Evolutionary conservation across 2,888 invertebrate genomes (phyloP), one percentile per base, ranked within the genome.

Genomic region (Brenthis ino): DNA sequence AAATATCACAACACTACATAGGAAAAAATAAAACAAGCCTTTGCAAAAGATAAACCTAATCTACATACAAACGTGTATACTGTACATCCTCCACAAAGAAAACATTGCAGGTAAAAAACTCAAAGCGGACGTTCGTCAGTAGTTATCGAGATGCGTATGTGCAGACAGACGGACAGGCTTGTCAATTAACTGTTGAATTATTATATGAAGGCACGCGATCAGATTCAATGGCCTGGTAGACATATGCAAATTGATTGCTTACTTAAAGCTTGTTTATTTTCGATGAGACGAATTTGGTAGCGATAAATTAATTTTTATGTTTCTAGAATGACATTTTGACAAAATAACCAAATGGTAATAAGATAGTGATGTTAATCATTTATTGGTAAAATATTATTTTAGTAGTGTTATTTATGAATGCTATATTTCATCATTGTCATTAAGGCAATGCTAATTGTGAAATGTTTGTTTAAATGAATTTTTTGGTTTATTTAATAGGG

Each of bases 111-210:
- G 66, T 60, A 70, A 69, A 64, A 68, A 70, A 66, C 69, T 65
- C 24, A 50, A 68, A 53, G 28, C 70, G 66, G 64, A 72, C 67
- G 68, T 55, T 69, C 65, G 74, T 66, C 74, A 65, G 57, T 64
- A 37, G 65, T 51, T 57, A 50, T 65, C 72, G 67, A 65, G 72
- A 66, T 64, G 67, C 71, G 70, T 65, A 67, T 63, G 64, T 70
- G 70, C 71, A 63, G 72, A 75, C 69, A 67, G 74, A 74, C 76
- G 64, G 75, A 73, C 76, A 78, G 79, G 66, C 77, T 80, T 86
- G 86, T 86, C 87, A 86, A 86, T 86, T 86, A 85, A 77, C 78
- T 78, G 74, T 66, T 76, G 79, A 82, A 76, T 82, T 82, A 83
- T 83, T 82, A 79, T 81, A 78, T 76, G 75, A 75, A 70, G 75